Conservation (phyloP, 2,797 vertebrate genomes). For the Protosalanx chinensis region DNA sequence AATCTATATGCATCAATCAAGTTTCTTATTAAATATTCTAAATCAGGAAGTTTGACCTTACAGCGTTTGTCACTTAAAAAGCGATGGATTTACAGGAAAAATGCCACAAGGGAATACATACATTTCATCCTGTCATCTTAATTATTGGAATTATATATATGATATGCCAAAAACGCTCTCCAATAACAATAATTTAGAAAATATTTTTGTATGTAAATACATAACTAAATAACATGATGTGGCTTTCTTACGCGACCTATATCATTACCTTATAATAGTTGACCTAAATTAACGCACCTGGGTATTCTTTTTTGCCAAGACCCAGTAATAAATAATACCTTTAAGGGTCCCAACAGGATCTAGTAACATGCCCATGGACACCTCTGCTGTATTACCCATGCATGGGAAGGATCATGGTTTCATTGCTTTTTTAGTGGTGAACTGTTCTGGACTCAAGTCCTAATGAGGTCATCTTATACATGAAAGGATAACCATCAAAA, state of each 20-base stretch:
- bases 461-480: constrained; percentile 23
- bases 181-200: too few relatives aligned
- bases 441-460: constrained; percentile 13
- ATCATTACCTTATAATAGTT: background rate
- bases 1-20: too few relatives aligned
- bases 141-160: too few relatives aligned
- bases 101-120: too few relatives aligned
- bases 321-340: constrained; percentile 1
- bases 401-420: background rate
- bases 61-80: too few relatives aligned
- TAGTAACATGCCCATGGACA: background rate
- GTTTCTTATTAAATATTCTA: too few relatives aligned
- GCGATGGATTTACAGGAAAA: too few relatives aligned
- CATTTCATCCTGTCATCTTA: too few relatives aligned
- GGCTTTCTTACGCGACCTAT: background rate
- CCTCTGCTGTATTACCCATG: background rate
- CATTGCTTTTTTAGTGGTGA: constrained; percentile 18
- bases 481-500: constrained; percentile 13
- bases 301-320: background rate
- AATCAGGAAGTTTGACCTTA: too few relatives aligned
- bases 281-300: background rate
- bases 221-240: background rate
- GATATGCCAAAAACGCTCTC: too few relatives aligned
- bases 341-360: constrained; percentile 6
- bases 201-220: background rate